phyloP scores from a whole-genome alignment of 2,888 invertebrate genomes.

The Thereva nobilitata region DNA sequence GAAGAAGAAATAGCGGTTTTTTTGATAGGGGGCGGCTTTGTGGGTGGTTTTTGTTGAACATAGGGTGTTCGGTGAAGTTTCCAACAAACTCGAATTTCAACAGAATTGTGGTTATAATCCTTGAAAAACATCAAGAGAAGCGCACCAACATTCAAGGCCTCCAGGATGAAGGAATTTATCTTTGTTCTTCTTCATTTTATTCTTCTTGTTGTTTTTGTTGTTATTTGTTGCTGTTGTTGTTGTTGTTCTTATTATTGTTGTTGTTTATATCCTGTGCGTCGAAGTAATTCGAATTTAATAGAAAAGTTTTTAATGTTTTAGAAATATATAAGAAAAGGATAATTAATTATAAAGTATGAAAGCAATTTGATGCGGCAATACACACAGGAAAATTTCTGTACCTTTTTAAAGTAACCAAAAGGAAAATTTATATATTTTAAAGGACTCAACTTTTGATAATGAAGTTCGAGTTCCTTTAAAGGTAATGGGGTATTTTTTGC shows the following conservation, averaged over 20 bases:
- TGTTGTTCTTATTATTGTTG: no score
- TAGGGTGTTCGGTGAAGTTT: constrained; percentile 7
- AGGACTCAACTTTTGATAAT: no score
- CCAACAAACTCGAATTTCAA: constrained; percentile 9
- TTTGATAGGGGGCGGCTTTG: no score
- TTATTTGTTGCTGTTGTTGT: no score
- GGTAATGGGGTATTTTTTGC: no score
- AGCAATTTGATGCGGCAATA: no score
- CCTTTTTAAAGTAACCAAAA: no score
- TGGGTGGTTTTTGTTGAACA: constrained; percentile 10
- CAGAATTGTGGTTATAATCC: constrained; percentile 24
- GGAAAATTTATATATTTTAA: no score
- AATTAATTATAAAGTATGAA: constrained; percentile 1
- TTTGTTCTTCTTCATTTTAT: constrained; percentile 3
- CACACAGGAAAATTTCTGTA: no score
- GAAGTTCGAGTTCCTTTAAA: no score
- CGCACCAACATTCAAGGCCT: neutral
- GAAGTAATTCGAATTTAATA: constrained; percentile 31
- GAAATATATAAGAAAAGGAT: constrained; percentile 12
- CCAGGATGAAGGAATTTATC: constrained; percentile 13
- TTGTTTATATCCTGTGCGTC: neutral
- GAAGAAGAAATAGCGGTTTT: no score
- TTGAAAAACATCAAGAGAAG: constrained; percentile 3
- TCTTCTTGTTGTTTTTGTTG: no score
- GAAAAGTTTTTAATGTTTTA: constrained; percentile 24